Evolutionary conservation across 2,113 vertebrate species (phyloP), one percentile per base, ranked within the genome.

Genomic region (Sigmodon hispidus): DNA sequence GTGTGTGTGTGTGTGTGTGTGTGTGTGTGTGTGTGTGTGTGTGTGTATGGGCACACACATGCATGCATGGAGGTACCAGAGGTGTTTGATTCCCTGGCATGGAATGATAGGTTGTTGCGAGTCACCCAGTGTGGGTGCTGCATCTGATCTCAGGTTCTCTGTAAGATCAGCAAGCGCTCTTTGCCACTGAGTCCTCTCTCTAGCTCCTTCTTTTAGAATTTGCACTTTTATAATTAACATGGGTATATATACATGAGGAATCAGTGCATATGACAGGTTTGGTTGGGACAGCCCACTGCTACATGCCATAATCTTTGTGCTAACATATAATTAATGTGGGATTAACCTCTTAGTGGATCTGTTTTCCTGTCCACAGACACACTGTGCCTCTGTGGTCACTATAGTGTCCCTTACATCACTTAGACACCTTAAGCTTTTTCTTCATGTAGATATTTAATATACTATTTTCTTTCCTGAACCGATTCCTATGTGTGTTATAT

Each of bases 351-450:
- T 87, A 65, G 48, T 55, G 50, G 34, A 7, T 72, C 36, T 75
- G 17, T 73, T 90, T 92, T 75, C 19, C 45, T 89, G 0, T 55
- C 34, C 40, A 65, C 34, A 12, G 8, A 40, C 9, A 26, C 65
- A 26, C 19, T n/a, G 0, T 11, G 13, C 8, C 26, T 67, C 57
- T 63, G 0, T 19, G 3, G 0, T n/a, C 13, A 43, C 67, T 26
- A 81, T 40, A 21, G 45, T 72, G 22, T 70, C 67, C 72, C 36
- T 63, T 50, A 31, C 19, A 45, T 70, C 7, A 21, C 40, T 95
- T 90, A 52, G 11, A 70, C n/a, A 26, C 79, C 34, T 45, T 85
- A n/a, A 92, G 19, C 29, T 75, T 95, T 86, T 91, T 72, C 52
- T 59, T 92, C 59, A 86, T 36, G 7, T 63, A 88, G 40, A 17